These are phyloP conservation scores for Illadopsis cleaveri DNA, from an alignment of 2,113 vertebrate genomes.

Conservation along the genomic window DNA sequence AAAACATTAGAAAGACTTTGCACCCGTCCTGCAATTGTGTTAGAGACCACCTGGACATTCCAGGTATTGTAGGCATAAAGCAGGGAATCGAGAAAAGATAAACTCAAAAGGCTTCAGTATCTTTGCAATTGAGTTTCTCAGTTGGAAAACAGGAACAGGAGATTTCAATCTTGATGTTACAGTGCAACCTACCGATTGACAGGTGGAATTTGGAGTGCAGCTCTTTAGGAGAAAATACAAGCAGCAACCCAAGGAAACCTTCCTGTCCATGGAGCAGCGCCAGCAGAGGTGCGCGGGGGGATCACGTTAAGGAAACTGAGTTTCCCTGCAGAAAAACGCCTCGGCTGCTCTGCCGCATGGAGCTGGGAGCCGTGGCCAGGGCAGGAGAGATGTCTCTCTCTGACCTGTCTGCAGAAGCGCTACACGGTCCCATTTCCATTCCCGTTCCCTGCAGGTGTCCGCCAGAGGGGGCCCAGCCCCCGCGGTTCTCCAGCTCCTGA, in stretches of 20 bases:
- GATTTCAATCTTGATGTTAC: background rate
- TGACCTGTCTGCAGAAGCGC: no score
- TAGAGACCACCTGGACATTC: background rate
- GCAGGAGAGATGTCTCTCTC: accelerated
- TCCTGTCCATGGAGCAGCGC: background rate
- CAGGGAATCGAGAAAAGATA: background rate
- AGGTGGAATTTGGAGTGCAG: background rate
- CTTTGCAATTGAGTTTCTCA: background rate
- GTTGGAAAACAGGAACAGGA: background rate
- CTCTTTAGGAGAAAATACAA: background rate
- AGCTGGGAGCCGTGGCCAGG: no score
- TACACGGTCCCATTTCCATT: accelerated
- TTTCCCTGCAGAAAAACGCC: no score
- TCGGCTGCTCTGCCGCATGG: background rate
- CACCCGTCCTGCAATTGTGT: background rate
- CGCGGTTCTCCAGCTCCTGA: background rate
- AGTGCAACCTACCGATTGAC: background rate
- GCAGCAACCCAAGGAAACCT: background rate
- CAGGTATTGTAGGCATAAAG: background rate
- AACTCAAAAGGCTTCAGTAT: background rate
- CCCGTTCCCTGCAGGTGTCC: background rate
- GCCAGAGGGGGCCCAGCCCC: slow-evolving; percentile 11
- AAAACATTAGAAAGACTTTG: background rate
- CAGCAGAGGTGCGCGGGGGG: background rate
- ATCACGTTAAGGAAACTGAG: accelerated